A percentile compares a stretch with the other conserved stretches of the same genome.
Evolutionary conservation across 2,797 vertebrate species (phyloP).

Genomic region (Coreius guichenoti): DNA sequence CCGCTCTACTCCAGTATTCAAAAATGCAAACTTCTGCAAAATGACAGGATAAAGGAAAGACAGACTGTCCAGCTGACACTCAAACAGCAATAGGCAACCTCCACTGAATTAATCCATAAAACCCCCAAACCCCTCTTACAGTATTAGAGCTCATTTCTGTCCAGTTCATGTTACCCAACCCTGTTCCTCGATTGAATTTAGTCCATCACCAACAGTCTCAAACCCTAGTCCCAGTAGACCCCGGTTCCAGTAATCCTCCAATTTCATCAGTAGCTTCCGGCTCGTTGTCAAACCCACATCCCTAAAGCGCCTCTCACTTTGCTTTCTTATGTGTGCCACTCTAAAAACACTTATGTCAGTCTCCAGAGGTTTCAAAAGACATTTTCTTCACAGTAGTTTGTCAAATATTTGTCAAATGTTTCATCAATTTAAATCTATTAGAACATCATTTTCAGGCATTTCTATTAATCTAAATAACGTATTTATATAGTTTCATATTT

Average conservation of each 20-base stretch:
- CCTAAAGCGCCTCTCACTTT: conserved; percentile 31
- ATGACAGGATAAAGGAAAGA: conserved; percentile 34
- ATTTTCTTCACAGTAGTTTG: conserved; percentile 30
- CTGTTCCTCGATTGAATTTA: conserved; percentile 50
- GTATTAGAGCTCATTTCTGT: conserved; percentile 45
- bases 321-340: conserved; percentile 30
- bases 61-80: conserved; percentile 35
- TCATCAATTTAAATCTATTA: conserved; percentile 21
- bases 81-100: conserved; percentile 15
- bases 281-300: conserved; percentile 50
- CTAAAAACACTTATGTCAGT: conserved; percentile 35
- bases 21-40: conserved; percentile 51
- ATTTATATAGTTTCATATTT: background rate
- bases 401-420: conserved; percentile 35
- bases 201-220: conserved; percentile 49
- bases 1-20: conserved; percentile 35
- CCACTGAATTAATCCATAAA: conserved; percentile 47
- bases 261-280: conserved; percentile 50
- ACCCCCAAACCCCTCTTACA: conserved; percentile 44
- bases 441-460: conserved; percentile 1
- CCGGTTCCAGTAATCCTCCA: conserved; percentile 51
- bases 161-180: conserved; percentile 51
- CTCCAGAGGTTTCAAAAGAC: conserved; percentile 5
- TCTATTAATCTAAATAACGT: background rate
- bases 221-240: conserved; percentile 45